Evolutionary conservation across 2,113 vertebrate genomes (phyloP), one percentile per base, ranked within the genome.

Genomic region (Semnornis frantzii): DNA sequence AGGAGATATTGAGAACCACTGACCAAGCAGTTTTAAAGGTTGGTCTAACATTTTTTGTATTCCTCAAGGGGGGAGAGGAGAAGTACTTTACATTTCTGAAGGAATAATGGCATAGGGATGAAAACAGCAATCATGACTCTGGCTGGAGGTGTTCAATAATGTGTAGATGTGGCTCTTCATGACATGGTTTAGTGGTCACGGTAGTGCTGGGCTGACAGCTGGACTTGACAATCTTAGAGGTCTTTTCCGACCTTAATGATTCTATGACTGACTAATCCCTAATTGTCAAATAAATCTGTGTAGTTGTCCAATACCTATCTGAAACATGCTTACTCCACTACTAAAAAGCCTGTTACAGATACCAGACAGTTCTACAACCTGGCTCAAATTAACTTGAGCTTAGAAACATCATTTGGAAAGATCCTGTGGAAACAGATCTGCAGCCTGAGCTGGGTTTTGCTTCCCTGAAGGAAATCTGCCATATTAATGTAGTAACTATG

Each of bases 1-100:
- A 91, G 48, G 64, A 91, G 59, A 66, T 70, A 59, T 2, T 55
- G 63, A 94, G 84, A 94, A 94, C n/a, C 27, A 93, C 89, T 92
- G 95, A 96, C 89, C 89, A 96, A 87, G 92, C 89, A 82, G 39
- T 80, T 96, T 95, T 91, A 95, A 96, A 96, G 94, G 89, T 70
- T 93, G 86, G 71, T 15, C 90, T 94, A 96, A 91, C 48, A 76
- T 76, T 63, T 86, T 92, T 76, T 3, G 9, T 73, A 57, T 79
- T 85, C 59, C 89, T 82, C 13, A 52, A 70, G 46, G 7, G 1
- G 31, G 31, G 3, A 60, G 4, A 62, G 63, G 78, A 76, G 31
- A 30, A 85, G 74, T 72, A 50, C 66, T 84, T 82, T 20, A 75
- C 1, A 13, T 25, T 93, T 77, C 78, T 58, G 59, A 82, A 82